Evolutionary conservation across 2,888 invertebrate genomes (phyloP).

Genomic region (Eupsilia transversa): DNA sequence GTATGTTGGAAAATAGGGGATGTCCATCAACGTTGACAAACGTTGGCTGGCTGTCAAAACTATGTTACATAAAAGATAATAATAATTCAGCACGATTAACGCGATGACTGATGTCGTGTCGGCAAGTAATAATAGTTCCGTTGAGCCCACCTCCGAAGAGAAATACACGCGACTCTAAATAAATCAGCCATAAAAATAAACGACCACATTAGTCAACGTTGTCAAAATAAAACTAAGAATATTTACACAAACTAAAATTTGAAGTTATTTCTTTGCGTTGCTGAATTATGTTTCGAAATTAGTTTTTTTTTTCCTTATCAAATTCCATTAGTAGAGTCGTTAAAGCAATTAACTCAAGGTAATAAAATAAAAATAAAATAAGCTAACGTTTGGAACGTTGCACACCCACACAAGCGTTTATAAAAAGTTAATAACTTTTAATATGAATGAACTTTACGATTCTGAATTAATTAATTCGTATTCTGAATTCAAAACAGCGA

Average conservation of each 20-base stretch:
- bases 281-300: slow-evolving; percentile 65
- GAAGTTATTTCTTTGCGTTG: slow-evolving; percentile 67
- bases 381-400: slow-evolving; percentile 57
- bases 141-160: slow-evolving; percentile 82
- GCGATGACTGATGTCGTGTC: slow-evolving; percentile 88
- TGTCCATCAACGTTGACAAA: slow-evolving; percentile 73
- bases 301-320: slow-evolving; percentile 63
- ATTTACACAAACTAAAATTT: slow-evolving; percentile 78
- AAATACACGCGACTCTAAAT: slow-evolving; percentile 85
- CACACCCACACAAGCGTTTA: slow-evolving; percentile 67
- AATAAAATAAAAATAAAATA: slow-evolving; percentile 69
- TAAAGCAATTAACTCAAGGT: slow-evolving; percentile 69
- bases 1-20: slow-evolving; percentile 58
- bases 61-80: slow-evolving; percentile 83
- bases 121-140: slow-evolving; percentile 86
- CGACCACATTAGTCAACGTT: slow-evolving; percentile 88
- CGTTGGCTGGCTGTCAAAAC: slow-evolving; percentile 84
- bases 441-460: slow-evolving; percentile 76
- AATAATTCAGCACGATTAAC: slow-evolving; percentile 85
- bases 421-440: slow-evolving; percentile 76
- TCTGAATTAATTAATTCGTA: slow-evolving; percentile 80
- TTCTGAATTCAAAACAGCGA: slow-evolving; percentile 82
- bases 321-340: slow-evolving; percentile 69
- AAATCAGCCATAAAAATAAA: slow-evolving; percentile 89
- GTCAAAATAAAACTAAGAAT: slow-evolving; percentile 88